Percentiles rank a stretch among this genome's conserved stretches.
Conservation (phyloP, 2,113 vertebrate species). For the Conger conger region DNA sequence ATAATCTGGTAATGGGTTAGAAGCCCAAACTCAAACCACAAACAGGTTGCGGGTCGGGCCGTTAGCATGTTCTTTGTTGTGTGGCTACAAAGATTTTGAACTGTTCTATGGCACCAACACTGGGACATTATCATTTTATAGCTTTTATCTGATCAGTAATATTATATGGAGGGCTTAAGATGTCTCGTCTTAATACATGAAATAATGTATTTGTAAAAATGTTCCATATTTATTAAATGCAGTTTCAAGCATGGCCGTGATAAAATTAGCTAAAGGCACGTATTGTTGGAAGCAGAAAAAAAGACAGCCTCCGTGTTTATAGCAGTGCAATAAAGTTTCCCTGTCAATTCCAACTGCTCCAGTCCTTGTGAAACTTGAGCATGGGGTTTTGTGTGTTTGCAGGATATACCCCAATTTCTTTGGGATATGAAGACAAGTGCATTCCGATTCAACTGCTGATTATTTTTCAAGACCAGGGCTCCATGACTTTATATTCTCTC, state of each 20-base stretch:
- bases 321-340: conserved; percentile 60
- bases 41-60: too few relatives aligned
- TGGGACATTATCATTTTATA: too few relatives aligned
- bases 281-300: conserved; percentile 62
- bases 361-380: conserved; percentile 63
- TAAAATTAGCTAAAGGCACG: conserved; percentile 74
- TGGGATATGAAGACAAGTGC: conserved; percentile 28
- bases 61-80: too few relatives aligned
- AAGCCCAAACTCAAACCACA: too few relatives aligned
- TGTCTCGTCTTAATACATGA: conserved; percentile 45
- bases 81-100: too few relatives aligned
- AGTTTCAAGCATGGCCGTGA: conserved; percentile 72
- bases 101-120: too few relatives aligned
- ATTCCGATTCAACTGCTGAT: conserved; percentile 42
- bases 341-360: conserved; percentile 66
- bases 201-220: conserved; percentile 51
- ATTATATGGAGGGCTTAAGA: conserved; percentile 11
- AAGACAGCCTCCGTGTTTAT: conserved; percentile 66
- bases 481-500: not conserved
- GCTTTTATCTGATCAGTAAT: too few relatives aligned
- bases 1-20: too few relatives aligned
- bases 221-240: conserved; percentile 54
- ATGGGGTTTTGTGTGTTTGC: conserved; percentile 70
- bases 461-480: conserved; percentile 32
- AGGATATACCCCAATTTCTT: conserved; percentile 62